Conservation (phyloP, 2,888 invertebrate genomes). For the Glaucopsyche alexis region DNA sequence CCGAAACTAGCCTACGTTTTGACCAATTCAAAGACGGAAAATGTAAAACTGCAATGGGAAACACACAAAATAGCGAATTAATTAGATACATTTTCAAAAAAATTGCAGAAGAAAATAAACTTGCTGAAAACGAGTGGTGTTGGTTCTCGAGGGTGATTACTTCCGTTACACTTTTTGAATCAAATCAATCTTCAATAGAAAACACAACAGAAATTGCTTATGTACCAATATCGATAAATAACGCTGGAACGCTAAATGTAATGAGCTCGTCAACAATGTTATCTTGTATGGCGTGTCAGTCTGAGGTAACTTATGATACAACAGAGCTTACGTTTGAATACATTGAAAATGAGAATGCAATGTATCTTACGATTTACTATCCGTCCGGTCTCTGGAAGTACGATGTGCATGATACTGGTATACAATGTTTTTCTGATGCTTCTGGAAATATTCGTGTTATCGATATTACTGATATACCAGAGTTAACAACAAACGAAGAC, state of each 20-base stretch:
- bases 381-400: conserved; percentile 77
- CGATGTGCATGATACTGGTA: conserved; percentile 63
- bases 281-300: conserved; percentile 67
- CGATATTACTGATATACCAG: conserved; percentile 59
- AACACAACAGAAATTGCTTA: conserved; percentile 22
- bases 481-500: conserved; percentile 39
- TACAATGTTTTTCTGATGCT: conserved; percentile 82
- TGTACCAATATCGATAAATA: conserved; percentile 57
- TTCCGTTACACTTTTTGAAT: not conserved
- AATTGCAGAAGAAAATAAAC: conserved; percentile 50
- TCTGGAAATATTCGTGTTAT: conserved; percentile 72
- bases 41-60: conserved; percentile 57
- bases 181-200: not conserved
- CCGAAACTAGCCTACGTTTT: conserved; percentile 50
- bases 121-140: conserved; percentile 57
- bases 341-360: conserved; percentile 49
- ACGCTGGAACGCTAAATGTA: conserved; percentile 52
- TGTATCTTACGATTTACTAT: conserved; percentile 77
- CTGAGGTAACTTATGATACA: conserved; percentile 51
- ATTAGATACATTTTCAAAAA: conserved; percentile 60
- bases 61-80: conserved; percentile 45
- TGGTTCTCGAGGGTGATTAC: conserved; percentile 50
- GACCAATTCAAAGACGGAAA: conserved; percentile 50
- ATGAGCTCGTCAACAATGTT: conserved; percentile 46
- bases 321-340: conserved; percentile 63